Conservation (phyloP, 2,797 vertebrate species). For the Phylloscopus collybita region DNA sequence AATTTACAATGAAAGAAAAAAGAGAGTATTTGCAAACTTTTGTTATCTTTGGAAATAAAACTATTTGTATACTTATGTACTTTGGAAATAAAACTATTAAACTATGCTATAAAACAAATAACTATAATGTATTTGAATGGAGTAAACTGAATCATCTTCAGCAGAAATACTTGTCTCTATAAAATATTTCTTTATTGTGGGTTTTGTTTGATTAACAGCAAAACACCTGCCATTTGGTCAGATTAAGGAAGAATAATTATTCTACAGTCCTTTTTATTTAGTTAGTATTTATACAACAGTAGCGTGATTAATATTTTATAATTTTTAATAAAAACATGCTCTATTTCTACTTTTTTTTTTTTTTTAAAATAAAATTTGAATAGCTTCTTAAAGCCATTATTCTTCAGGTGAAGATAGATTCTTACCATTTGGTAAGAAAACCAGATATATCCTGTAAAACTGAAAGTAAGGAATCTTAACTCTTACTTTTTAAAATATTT, state of each 20-base stretch:
- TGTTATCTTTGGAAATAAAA: neutral
- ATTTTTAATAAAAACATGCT: neutral
- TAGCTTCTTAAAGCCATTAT: neutral
- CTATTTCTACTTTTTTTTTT: neutral
- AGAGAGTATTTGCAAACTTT: neutral
- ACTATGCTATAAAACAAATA: neutral
- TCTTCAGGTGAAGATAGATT: neutral
- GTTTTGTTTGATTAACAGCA: slow-evolving; percentile 48
- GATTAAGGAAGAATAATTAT: slow-evolving; percentile 40
- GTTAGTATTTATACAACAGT: neutral
- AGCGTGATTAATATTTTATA: slow-evolving; percentile 41
- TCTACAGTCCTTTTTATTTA: slow-evolving; percentile 10
- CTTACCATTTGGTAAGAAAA: neutral
- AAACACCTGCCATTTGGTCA: slow-evolving; percentile 44
- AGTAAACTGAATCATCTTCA: neutral
- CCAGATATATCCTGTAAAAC: neutral
- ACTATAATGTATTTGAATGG: slow-evolving; percentile 14
- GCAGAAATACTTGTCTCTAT: slow-evolving; percentile 24
- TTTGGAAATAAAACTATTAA: neutral
- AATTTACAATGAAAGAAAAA: neutral
- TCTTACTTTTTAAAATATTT: neutral
- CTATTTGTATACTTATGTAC: no score
- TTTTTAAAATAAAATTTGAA: neutral
- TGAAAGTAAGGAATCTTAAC: neutral
- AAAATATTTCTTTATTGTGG: slow-evolving; percentile 28